A percentile compares a stretch with the other conserved stretches of the same genome.
Evolutionary conservation across 2,113 vertebrate species (phyloP).

Genomic region (Lagopus leucura): DNA sequence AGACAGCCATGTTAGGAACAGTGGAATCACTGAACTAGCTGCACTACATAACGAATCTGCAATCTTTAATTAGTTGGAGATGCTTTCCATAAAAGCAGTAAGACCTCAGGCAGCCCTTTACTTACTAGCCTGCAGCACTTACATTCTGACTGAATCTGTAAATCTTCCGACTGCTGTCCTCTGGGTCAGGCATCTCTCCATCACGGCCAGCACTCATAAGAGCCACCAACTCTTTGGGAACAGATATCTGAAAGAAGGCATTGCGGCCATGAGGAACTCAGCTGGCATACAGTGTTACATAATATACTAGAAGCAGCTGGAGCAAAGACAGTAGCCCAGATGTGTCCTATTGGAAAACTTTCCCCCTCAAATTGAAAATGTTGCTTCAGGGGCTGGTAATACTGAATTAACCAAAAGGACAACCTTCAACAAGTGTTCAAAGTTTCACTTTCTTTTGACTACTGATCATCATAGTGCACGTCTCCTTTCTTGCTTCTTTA

Average conservation of each 20-base stretch:
- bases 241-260: constrained; percentile 82
- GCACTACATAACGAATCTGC: background rate
- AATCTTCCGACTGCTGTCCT: constrained; percentile 80
- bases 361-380: background rate
- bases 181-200: constrained; percentile 86
- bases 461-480: background rate
- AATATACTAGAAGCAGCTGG: background rate
- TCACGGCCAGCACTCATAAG: constrained; percentile 93
- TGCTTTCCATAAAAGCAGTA: background rate
- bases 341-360: background rate
- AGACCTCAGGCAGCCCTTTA: background rate
- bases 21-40: background rate
- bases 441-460: background rate
- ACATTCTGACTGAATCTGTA: constrained; percentile 92
- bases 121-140: background rate
- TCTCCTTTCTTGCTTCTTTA: background rate
- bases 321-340: background rate
- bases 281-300: background rate
- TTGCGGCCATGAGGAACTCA: background rate
- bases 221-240: constrained; percentile 92
- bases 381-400: background rate
- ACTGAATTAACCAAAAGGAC: background rate
- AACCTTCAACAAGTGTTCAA: background rate
- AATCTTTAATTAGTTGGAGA: background rate
- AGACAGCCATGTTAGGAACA: background rate